A percentile compares a stretch with the other conserved stretches of the same genome.
phyloP scores from a whole-genome alignment of 2,888 invertebrate species.

The Noctua fimbriata region DNA sequence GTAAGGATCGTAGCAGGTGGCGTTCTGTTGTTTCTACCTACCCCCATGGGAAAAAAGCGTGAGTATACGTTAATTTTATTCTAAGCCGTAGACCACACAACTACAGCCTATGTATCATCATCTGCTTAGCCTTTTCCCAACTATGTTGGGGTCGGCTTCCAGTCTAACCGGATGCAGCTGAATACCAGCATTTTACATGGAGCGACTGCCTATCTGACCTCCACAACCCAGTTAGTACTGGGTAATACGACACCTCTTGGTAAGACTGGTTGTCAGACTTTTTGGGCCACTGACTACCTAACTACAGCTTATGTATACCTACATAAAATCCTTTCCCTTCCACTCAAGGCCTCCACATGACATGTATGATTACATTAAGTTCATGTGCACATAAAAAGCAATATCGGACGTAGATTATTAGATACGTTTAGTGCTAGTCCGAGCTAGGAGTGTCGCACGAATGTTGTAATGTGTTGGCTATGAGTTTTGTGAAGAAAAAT shows the following conservation, averaged over 20 bases:
- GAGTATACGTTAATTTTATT: background rate
- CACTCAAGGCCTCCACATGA: slow-evolving; percentile 51
- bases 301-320: background rate
- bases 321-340: slow-evolving; percentile 58
- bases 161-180: too few species aligned
- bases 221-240: too few species aligned
- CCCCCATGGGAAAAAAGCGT: too few species aligned
- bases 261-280: too few species aligned
- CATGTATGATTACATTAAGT: slow-evolving; percentile 48
- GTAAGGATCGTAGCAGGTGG: background rate
- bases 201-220: too few species aligned
- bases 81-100: background rate
- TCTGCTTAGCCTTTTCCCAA: too few species aligned
- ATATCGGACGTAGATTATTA: slow-evolving; percentile 50
- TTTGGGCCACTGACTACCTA: too few species aligned
- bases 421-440: slow-evolving; percentile 30
- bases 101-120: too few species aligned
- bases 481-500: background rate
- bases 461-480: slow-evolving; percentile 37
- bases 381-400: slow-evolving; percentile 62
- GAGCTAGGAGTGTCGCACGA: slow-evolving; percentile 43
- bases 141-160: too few species aligned
- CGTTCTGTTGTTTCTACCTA: background rate
- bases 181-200: too few species aligned
- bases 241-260: too few species aligned